These are phyloP conservation scores for Abrostola tripartita DNA, from an alignment of 2,888 invertebrate species.

Conservation along the genomic window DNA sequence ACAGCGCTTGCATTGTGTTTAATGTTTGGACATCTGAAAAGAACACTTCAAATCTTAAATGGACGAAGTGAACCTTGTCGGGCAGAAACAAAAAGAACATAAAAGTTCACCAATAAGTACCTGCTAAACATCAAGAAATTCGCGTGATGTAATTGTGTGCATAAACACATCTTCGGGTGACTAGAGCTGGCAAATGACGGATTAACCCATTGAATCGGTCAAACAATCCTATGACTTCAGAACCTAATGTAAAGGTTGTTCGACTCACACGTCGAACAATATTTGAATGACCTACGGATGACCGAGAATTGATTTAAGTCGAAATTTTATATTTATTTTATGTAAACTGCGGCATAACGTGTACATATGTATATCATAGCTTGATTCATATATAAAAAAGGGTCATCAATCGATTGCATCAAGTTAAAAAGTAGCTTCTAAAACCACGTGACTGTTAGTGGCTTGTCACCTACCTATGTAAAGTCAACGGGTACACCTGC, in stretches of 20 bases:
- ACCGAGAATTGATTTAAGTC: neutral
- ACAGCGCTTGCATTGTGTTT: constrained; percentile 98
- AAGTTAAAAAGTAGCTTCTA: too few species aligned
- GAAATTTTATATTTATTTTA: neutral
- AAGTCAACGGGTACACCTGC: too few species aligned
- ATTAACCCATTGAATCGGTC: neutral
- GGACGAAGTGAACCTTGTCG: neutral
- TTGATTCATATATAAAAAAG: too few species aligned
- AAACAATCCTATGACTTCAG: neutral
- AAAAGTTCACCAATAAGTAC: neutral
- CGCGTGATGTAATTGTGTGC: too few species aligned
- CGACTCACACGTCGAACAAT: neutral
- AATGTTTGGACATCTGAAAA: constrained; percentile 94
- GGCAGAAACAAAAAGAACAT: neutral
- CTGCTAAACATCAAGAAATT: too few species aligned
- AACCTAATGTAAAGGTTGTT: neutral
- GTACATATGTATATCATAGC: too few species aligned
- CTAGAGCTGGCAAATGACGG: neutral
- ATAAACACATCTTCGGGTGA: too few species aligned
- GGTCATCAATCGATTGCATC: too few species aligned
- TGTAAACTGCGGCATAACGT: too few species aligned
- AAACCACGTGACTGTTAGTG: too few species aligned
- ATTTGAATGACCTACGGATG: neutral
- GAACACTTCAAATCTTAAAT: constrained; percentile 33
- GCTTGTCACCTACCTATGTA: too few species aligned